These are phyloP conservation scores for Ormyrus rosae DNA, from an alignment of 2,888 invertebrate species.

Conservation along the genomic window DNA sequence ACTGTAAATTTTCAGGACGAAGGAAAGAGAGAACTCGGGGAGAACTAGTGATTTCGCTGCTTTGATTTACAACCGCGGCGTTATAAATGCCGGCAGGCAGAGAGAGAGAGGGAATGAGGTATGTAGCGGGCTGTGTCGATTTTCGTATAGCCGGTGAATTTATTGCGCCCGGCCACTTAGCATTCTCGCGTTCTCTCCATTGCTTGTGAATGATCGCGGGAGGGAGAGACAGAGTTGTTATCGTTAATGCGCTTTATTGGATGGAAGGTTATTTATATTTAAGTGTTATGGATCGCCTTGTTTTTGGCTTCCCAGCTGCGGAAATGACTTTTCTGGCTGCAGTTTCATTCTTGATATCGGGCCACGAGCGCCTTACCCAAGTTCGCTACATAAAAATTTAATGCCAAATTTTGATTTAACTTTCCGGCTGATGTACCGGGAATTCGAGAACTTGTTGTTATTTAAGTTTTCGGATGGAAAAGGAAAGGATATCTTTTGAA, in stretches of 20 bases:
- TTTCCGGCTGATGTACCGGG: not conserved
- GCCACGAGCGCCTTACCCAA: no score
- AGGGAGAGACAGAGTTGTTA: constrained; percentile 8
- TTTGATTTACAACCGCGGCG: constrained; percentile 45
- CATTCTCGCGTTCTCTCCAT: constrained; percentile 25
- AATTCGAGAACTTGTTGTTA: not conserved
- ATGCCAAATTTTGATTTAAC: no score
- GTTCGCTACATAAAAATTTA: no score
- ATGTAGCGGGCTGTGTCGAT: constrained; percentile 26
- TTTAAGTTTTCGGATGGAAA: not conserved
- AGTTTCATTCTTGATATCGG: no score
- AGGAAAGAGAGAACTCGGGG: constrained; percentile 1
- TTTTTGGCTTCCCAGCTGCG: not conserved
- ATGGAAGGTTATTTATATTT: constrained; percentile 22
- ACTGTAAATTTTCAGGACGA: constrained; percentile 39
- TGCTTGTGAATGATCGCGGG: not conserved
- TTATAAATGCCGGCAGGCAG: constrained; percentile 35
- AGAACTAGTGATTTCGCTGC: constrained; percentile 45
- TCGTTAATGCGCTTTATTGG: constrained; percentile 41
- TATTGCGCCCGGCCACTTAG: constrained; percentile 39
- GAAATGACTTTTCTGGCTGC: no score
- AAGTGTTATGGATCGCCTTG: constrained; percentile 2
- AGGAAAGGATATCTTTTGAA: not conserved
- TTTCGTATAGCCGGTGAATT: constrained; percentile 33
- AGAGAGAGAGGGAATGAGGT: not conserved